phyloP scores from a whole-genome alignment of 2,888 invertebrate species.

The Dusona sp. region DNA sequence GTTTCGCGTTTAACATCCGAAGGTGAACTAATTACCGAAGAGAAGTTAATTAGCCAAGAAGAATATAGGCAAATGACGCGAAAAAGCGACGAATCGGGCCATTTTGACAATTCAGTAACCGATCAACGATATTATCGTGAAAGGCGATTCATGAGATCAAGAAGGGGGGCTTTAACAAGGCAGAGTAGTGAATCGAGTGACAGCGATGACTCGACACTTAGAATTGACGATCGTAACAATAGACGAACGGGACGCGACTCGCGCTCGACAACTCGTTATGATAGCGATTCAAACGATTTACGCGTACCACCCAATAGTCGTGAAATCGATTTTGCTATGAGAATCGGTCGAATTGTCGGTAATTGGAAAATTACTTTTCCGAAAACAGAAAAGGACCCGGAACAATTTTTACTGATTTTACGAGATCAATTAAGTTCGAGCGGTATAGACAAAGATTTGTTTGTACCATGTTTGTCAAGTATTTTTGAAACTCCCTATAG shows the following conservation, averaged over 20 bases:
- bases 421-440: no score
- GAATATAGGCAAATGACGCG: no score
- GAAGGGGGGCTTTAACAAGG: not conserved
- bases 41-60: no score
- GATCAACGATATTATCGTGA: not conserved
- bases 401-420: slow-evolving; percentile 59
- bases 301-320: not conserved
- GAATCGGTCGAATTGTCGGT: slow-evolving; percentile 57
- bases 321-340: slow-evolving; percentile 52
- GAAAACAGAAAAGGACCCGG: slow-evolving; percentile 59
- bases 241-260: not conserved
- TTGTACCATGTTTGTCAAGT: slow-evolving; percentile 61
- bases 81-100: not conserved
- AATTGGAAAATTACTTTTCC: slow-evolving; percentile 62
- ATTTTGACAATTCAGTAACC: not conserved
- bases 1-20: no score
- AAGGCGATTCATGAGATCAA: not conserved
- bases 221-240: not conserved
- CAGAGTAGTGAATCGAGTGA: not conserved
- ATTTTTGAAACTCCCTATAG: slow-evolving; percentile 63
- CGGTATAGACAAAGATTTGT: slow-evolving; percentile 46
- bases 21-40: no score
- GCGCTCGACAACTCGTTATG: no score
- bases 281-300: no score
- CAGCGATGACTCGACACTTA: not conserved